Evolutionary conservation across 2,113 vertebrate species (phyloP).

Genomic region (Todiramphus chloris): DNA sequence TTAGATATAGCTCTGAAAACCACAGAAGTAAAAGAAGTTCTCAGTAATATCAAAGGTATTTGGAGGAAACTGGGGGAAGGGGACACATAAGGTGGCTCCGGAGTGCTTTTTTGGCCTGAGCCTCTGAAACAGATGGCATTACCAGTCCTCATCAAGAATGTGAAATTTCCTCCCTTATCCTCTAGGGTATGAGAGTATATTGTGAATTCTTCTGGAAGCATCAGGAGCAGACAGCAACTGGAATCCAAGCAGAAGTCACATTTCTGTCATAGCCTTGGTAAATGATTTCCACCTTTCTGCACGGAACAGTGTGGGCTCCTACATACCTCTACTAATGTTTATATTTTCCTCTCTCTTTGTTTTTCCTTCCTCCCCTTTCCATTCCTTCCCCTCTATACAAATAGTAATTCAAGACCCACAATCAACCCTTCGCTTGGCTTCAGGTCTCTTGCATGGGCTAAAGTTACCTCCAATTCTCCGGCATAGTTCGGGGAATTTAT

Average conservation of each 20-base stretch:
- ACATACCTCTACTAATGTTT: neutral
- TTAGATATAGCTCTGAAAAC: slow-evolving; percentile 29
- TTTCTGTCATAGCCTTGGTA: neutral
- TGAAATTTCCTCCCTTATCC: slow-evolving; percentile 16
- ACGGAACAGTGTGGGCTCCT: neutral
- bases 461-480: slow-evolving; percentile 40
- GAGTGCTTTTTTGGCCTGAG: neutral
- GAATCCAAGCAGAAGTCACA: slow-evolving; percentile 41
- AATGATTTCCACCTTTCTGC: neutral
- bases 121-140: slow-evolving; percentile 9
- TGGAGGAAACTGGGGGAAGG: neutral
- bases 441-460: slow-evolving; percentile 19
- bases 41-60: neutral
- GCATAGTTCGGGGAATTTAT: slow-evolving; percentile 57
- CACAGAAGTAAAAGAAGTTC: slow-evolving; percentile 15
- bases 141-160: slow-evolving; percentile 2
- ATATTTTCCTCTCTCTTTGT: neutral
- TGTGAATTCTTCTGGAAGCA: slow-evolving; percentile 1
- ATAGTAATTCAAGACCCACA: neutral
- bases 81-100: neutral
- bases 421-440: slow-evolving; percentile 19
- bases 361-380: neutral
- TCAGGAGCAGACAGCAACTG: neutral
- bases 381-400: slow-evolving; percentile 5
- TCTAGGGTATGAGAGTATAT: neutral